Base-by-base conservation (phyloP, 2,888 invertebrate genomes). In the Bellardia bayeri region DNA sequence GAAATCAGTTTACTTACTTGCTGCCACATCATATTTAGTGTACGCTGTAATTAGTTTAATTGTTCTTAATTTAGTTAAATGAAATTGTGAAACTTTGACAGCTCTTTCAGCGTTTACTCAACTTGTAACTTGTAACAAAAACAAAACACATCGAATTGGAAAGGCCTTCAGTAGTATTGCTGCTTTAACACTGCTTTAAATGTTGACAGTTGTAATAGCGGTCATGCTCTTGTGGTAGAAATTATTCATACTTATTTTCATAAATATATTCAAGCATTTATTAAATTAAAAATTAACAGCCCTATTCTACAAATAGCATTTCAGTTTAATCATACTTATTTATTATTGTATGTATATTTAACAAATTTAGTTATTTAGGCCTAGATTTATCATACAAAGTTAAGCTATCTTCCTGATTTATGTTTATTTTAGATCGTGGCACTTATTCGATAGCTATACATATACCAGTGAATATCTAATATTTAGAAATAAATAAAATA, bases 131-230 rank as follows among this genome's bases (percentile, higher is more conserved):
- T 11, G 4, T 13, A 54, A 16, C 5, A 13, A 23, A n/a, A 66
- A 23, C 0, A 54, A 42, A 79, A 82, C 45, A 58, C 56, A 74
- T 23, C 16, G 72, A 66, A 33, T 40, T 54, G 56, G 14, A 69
- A 23, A 23, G 2, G 68, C 68, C 40, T 79, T 49, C 9, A 68
- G 56, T 68, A 79, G 64, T 33, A 13, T 13, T 13, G 11, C 13
- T 45, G 78, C 51, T 79, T 79, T 7, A 69, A 74, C 81, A 82
- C 85, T 49, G 85, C 85, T 86, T 86, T 86, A 68, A 78, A 71
- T 86, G 82, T 85, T 64, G 56, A 33, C 56, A 68, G 78, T 42
- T 33, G 45, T 45, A 40, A 13, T 9, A 14, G 33, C 16, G 33
- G 64, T 66, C 64, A 64, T 81, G 42, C 63, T 72, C 42, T 79